Base-by-base conservation (phyloP, 2,797 vertebrate species). In the Gymnocypris eckloni region DNA sequence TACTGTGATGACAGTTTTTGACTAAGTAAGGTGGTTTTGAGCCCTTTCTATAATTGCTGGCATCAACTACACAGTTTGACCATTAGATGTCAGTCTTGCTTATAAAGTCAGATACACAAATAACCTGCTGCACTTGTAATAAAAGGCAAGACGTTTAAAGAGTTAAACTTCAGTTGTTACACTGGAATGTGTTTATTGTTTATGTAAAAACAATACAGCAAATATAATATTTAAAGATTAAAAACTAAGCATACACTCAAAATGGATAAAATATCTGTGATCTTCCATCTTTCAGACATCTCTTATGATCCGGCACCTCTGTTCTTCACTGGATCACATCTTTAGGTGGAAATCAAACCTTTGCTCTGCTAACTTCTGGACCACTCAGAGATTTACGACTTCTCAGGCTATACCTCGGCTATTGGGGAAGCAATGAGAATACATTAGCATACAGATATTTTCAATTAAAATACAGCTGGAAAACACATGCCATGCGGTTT, bases 351-450 rank as follows among this genome's bases (percentile, higher is more conserved):
- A 67, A 71, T 70, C 39, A 28, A 69, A 76, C 4, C 0, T 45
- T 67, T 12, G 85, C 81, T 45, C 41, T 41, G 56, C 70, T 82
- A n/a, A 77, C 70, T 45, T 85, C 67, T 48, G 84, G 85, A 41
- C 81, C 84, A 6, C 64, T 89, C 86, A 91, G n/a, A 54, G 91
- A 90, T 72, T 92, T 88, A 86, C 93, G 89, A 79, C 81, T 95
- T 88, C 95, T 93, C 89, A 96, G 92, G 83, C 92, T 92, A 89
- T 96, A 96, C 43, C 94, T 93, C 25, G 90, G 89, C 94, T 94
- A 91, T 28, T 37, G 52, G 52, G 72, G 15, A 37, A 81, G 70
- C 59, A 48, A 84, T 81, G 25, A 78, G 37, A 81, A 20, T 16
- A 33, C 0, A 45, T 86, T 41, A 86, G 72, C 72, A 78, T 50